A percentile compares a stretch with the other conserved stretches of the same genome.
Conservation (phyloP, 2,888 invertebrate species). For the Cheilosia scutellata region DNA sequence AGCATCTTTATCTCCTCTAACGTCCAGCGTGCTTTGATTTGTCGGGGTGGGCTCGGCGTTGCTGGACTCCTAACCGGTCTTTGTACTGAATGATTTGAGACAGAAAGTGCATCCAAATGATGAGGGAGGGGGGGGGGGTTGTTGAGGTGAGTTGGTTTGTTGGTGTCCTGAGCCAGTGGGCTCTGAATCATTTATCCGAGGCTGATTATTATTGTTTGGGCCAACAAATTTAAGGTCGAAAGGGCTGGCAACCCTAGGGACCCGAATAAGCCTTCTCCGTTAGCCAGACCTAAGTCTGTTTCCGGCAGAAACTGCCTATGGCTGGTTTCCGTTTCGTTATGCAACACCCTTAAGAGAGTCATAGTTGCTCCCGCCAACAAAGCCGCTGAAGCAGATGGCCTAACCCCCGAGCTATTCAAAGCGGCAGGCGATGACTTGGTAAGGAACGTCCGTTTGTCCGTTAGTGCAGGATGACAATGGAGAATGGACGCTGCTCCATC, state of each 20-base stretch:
- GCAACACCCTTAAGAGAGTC: too few species aligned
- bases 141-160: background rate
- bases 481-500: too few species aligned
- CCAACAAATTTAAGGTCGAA: background rate
- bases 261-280: background rate
- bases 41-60: background rate
- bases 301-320: background rate
- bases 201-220: background rate
- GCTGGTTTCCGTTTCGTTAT: too few species aligned
- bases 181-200: background rate
- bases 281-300: background rate
- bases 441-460: too few species aligned
- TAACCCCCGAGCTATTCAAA: too few species aligned
- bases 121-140: background rate
- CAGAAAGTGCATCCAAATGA: background rate
- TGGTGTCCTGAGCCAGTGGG: background rate
- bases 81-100: background rate
- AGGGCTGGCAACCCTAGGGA: conserved; percentile 1
- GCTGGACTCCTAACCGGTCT: background rate
- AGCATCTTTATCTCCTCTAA: background rate
- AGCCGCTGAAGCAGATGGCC: too few species aligned
- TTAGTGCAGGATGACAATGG: too few species aligned
- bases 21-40: background rate
- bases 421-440: too few species aligned
- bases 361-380: conserved; percentile 2